Base-by-base conservation (phyloP, 1,140 invertebrate species). In the Drosophila ogumai region DNA sequence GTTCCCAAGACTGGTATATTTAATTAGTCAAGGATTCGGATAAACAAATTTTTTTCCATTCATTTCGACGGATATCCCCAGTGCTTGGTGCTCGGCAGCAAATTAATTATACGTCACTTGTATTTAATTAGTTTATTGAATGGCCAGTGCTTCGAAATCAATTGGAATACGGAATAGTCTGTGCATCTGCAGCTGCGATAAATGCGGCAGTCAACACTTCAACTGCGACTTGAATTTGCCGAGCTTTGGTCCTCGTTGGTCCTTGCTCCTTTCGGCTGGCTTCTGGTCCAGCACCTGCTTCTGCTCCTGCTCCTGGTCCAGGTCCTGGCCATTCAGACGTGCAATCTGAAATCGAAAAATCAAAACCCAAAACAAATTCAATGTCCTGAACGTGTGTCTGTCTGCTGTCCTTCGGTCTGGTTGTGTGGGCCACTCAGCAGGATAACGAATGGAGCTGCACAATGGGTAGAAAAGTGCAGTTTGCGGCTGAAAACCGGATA, bases 301-400 rank as follows among this genome's bases (percentile, higher is more conserved):
- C 34, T 68, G 46, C 52, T 63, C 15, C 58, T 57, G 57, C 46
- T 54, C 13, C 60, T 40, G 19, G 6, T 61, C 15, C 44, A 43
- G 44, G 43, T 46, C 15, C 55, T 44, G 71, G 32, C 82, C 79
- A 87, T 87, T 87, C 85, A 87, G 72, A 87, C 85, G 85, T 75
- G 82, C 80, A 84, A 87, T 90, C 87, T 87, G 72, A 78, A 87
- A 90, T 87, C 84, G 84, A 87, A 87, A 87, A 87, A 87, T 87
- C 84, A 87, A 88, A 88, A 87, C 76, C 84, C 80, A 90, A 87
- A 87, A 90, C 81, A 90, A 90, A 87, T 90, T 87, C 84, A 87
- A 90, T 87, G 84, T 90, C 85, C 84, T 82, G 84, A 77, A 68
- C 55, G 84, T 88, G 87, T 80, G 82, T 76, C 59, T 71, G 66